A percentile compares a stretch with the other conserved stretches of the same genome.
phyloP scores from a whole-genome alignment of 1,140 invertebrate species.

The Eumaeus atala region DNA sequence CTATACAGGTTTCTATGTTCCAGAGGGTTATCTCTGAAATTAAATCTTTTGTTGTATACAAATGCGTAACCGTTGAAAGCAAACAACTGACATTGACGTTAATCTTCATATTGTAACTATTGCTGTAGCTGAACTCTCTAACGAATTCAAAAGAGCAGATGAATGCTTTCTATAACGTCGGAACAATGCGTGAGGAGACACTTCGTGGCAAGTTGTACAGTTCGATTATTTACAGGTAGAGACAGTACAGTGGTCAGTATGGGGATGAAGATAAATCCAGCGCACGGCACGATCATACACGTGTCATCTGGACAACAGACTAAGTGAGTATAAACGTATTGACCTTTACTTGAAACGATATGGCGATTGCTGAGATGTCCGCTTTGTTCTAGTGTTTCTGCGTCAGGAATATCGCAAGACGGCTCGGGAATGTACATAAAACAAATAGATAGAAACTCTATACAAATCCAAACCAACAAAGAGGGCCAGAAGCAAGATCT shows the following conservation, averaged over 20 bases:
- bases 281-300: slow-evolving; percentile 64
- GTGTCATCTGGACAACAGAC: slow-evolving; percentile 66
- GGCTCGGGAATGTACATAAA: slow-evolving; percentile 61
- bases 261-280: slow-evolving; percentile 67
- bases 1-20: no score
- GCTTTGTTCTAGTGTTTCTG: slow-evolving; percentile 44
- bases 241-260: slow-evolving; percentile 59
- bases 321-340: slow-evolving; percentile 35
- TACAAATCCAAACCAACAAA: slow-evolving; percentile 58
- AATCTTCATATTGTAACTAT: no score
- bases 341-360: background rate
- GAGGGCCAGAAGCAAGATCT: slow-evolving; percentile 58
- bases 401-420: slow-evolving; percentile 45
- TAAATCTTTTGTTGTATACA: no score
- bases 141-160: no score
- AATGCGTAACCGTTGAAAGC: no score
- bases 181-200: no score
- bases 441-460: slow-evolving; percentile 59
- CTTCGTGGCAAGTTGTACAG: slow-evolving; percentile 5
- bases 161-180: no score
- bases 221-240: slow-evolving; percentile 40
- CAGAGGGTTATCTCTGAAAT: no score
- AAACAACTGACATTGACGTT: no score
- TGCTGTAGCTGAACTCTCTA: no score
- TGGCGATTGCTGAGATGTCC: slow-evolving; percentile 9